Base-by-base conservation (phyloP, 2,888 invertebrate genomes). In the Drosophila multiciliata region DNA sequence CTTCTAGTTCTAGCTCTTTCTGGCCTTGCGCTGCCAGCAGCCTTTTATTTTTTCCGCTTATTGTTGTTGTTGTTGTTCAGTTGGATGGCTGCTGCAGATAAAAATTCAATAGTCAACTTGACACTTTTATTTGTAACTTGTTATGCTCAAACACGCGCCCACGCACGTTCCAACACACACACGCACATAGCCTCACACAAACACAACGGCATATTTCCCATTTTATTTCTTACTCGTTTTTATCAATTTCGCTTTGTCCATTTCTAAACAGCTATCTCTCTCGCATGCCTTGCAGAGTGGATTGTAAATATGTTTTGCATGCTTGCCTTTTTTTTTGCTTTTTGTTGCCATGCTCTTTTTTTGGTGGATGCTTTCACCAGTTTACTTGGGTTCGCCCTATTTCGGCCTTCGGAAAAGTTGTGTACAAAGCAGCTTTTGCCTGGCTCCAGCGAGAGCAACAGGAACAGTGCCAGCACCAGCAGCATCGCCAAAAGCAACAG, bases 101-200 rank as follows among this genome's bases (percentile, higher is more conserved):
- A 81, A 88, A 87, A 90, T 90, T 90, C 87, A 90, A 90, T 87
- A 87, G 89, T 85, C 87, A 71, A 90, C 78, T 87, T 87, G 90
- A 90, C 90, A 87, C 90, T 86, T 83, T 88, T 90, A 78, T 83
- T 90, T 88, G 73, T 74, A 70, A 76, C 90, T 89, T 86, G 77
- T 77, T 78, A 83, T 75, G 80, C 77, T 17, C 66, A 75, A 57
- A 50, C 66, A 65, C 62, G 59, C 58, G 26, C 67, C n/a, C 62
- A 48, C 64, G 8, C 52, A 45, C 64, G 38, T 53, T 33, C 20
- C 20, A 33, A 61, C 55, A 20, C 23, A 12, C 53, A 33, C 23
- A 17, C 36, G 55, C 65, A 69, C 52, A 36, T 32, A 23, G 23
- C 23, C 35, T 48, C 45, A 17, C 29, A 20, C 29, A 54, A 57